A percentile compares a stretch with the other conserved stretches of the same genome.
These are phyloP conservation scores for Lithodes maja DNA, from an alignment of 2,888 invertebrate genomes.

Conservation along the genomic window DNA sequence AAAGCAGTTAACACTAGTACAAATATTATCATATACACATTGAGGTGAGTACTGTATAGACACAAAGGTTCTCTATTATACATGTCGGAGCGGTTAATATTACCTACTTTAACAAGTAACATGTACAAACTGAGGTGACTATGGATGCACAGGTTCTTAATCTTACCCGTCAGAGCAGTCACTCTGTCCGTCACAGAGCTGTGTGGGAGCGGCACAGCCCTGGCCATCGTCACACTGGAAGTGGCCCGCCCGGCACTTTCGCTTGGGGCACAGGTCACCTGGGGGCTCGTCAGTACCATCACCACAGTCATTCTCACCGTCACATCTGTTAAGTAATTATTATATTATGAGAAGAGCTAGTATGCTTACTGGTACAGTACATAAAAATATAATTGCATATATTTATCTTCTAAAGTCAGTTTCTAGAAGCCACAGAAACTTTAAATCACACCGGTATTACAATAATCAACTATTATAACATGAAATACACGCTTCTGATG, in stretches of 20 bases:
- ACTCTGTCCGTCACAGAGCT: conserved; percentile 88
- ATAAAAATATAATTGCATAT: neutral
- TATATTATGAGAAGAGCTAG: neutral
- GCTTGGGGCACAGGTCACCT: conserved; percentile 82
- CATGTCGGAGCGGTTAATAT: too few relatives aligned
- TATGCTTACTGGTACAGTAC: neutral
- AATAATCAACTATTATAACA: too few relatives aligned
- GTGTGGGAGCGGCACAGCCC: conserved; percentile 89
- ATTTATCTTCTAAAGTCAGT: neutral
- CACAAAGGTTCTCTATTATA: too few relatives aligned
- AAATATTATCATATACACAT: too few relatives aligned
- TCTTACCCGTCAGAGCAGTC: conserved; percentile 73
- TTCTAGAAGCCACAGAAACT: neutral
- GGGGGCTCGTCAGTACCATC: conserved; percentile 93
- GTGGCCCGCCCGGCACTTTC: conserved; percentile 91
- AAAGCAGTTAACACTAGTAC: too few relatives aligned
- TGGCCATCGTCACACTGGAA: conserved; percentile 96
- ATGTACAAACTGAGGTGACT: too few relatives aligned
- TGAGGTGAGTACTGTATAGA: too few relatives aligned
- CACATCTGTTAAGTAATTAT: conserved; percentile 78
- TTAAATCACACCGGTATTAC: too few relatives aligned
- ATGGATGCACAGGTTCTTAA: too few relatives aligned
- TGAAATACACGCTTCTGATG: too few relatives aligned
- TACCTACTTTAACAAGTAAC: too few relatives aligned
- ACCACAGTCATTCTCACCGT: conserved; percentile 93